Conservation (phyloP, 30 jellyfish, hydroid and myxozoan species). For the Sanderia malayensis region DNA sequence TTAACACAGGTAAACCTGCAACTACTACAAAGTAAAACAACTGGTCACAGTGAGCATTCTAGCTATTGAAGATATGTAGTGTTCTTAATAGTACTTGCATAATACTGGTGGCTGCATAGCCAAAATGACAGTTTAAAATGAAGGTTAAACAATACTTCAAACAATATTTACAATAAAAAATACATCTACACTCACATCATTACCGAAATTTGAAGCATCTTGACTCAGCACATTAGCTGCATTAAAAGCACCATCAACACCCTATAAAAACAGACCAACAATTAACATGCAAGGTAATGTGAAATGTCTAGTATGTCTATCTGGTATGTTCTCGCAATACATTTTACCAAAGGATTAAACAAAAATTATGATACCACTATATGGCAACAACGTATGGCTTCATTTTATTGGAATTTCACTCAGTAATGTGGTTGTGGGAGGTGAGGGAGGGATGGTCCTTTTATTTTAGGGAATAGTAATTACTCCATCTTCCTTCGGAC, state of each 20-base stretch:
- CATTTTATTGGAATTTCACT: too few relatives aligned
- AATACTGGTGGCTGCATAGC: not conserved
- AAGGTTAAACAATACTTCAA: not conserved
- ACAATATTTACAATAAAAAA: not conserved
- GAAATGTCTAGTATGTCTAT: too few relatives aligned
- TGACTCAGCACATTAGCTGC: conserved; percentile 41
- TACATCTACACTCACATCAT: conserved; percentile 53
- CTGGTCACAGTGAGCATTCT: too few relatives aligned
- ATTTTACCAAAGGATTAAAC: too few relatives aligned
- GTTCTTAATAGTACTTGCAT: not conserved
- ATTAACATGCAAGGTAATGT: too few relatives aligned
- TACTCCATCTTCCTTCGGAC: too few relatives aligned
- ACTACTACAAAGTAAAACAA: too few relatives aligned
- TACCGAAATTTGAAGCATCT: conserved; percentile 61
- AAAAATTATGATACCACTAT: too few relatives aligned
- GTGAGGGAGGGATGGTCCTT: too few relatives aligned
- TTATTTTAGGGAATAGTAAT: too few relatives aligned
- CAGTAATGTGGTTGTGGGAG: not conserved
- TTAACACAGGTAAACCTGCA: too few relatives aligned
- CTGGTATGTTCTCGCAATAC: too few relatives aligned
- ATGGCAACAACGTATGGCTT: not conserved
- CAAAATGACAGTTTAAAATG: not conserved
- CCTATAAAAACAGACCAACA: conserved; percentile 20
- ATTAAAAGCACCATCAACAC: conserved; percentile 32
- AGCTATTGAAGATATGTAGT: not conserved